Base-by-base conservation (phyloP, 64 coral and sea anemone species). In the Acropora yongei region DNA sequence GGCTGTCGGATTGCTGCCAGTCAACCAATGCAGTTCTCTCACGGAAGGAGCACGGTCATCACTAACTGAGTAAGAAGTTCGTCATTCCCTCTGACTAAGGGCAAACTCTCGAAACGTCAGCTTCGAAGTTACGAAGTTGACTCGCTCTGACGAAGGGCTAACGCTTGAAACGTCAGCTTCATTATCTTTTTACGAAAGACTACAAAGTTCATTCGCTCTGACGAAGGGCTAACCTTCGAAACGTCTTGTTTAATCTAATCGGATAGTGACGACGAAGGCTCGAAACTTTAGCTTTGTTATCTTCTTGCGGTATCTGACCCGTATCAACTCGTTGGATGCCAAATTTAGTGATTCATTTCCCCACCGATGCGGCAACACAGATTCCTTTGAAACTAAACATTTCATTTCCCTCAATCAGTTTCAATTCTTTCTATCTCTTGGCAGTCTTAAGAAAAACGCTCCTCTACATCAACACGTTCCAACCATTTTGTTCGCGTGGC, bases 401-500 rank as follows among this genome's bases (percentile, higher is more conserved):
- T 55, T 55, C 3, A 30, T 30, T 30, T 30, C 30, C 30, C 30
- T 30, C 30, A 30, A 30, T 30, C 30, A 30, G 30, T 30, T 30
- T 10, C 6, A 55, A 55, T 55, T 1, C 51, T 55, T 55, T 55
- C 10, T 55, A 30, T 30, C 30, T 55, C 51, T 65, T 67, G 61
- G 40, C 7, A 84, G 82, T 44, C 14, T 84, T 1, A 48, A 84
- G 43, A 84, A 84, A 71, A 57, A 69, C 48, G 61, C 82, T 11
- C 82, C 71, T 71, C 30, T 84, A 40, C 41, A 84, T 84, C 16
- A 66, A 10, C n/a, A 84, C n/a, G n/a, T 84, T 48, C 65, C 82
- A 47, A 69, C 82, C 14, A 84, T 84, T 30, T 71, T 84, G 43
- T 71, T 84, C 71, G 82, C 82, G 1, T 84, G 82, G 82, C 82